Evolutionary conservation across 1,140 invertebrate genomes (phyloP).

Genomic region (Pseudomyrmex sp.): DNA sequence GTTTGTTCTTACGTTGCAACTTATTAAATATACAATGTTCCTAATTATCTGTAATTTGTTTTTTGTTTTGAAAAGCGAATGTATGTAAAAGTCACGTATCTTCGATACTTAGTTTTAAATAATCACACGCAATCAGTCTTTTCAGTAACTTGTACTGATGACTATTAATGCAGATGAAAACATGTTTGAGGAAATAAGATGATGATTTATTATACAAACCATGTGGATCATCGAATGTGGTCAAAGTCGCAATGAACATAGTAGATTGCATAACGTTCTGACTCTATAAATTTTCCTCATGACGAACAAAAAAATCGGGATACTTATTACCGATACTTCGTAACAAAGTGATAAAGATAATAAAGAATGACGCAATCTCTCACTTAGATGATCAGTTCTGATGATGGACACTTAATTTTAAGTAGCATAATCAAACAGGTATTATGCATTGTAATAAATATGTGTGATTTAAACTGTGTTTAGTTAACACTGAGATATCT

Average conservation of each 20-base stretch:
- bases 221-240: background rate
- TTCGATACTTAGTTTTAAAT: constrained; percentile 10
- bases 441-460: background rate
- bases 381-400: constrained; percentile 5
- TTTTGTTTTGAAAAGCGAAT: background rate
- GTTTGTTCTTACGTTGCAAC: background rate
- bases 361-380: background rate
- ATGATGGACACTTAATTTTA: constrained; percentile 28
- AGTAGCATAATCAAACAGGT: constrained; percentile 9
- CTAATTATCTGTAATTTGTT: background rate
- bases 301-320: background rate
- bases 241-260: background rate
- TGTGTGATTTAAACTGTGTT: background rate
- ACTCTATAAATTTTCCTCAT: constrained; percentile 4
- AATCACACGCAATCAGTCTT: background rate
- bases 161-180: background rate
- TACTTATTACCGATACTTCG: constrained; percentile 22
- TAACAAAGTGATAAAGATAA: constrained; percentile 8
- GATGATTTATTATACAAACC: background rate
- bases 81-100: background rate
- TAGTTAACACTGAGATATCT: background rate
- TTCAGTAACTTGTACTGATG: too few relatives aligned
- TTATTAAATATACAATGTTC: constrained; percentile 2
- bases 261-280: background rate
- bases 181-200: background rate